Base-by-base conservation (phyloP, 2,888 invertebrate species). In the Protonemura montana region DNA sequence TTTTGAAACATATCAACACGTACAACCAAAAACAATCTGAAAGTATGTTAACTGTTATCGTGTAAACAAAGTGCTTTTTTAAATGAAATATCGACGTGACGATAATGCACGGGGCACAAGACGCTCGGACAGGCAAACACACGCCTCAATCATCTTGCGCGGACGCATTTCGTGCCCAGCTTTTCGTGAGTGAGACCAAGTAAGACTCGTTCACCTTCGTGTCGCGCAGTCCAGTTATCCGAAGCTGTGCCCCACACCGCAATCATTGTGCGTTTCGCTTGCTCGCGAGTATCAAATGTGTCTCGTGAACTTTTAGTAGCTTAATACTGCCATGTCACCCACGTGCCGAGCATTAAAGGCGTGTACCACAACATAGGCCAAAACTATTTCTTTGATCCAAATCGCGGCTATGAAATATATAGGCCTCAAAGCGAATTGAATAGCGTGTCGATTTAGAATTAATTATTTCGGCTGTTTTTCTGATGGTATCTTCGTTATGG, bases 1-100 rank as follows among this genome's bases (percentile, higher is more conserved):
- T 59, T 59, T 59, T 59, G 16, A 59, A 59, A 21, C 21, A 21
- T 59, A 35, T 35, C 21, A 59, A 21, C 59, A 59, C 59, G 59
- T 59, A 59, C 13, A n/a, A 21, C 16, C 59, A 59, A 10, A 10
- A 59, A 59, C 21, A 21, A 21, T 13, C 59, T 59, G 21, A 59
- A 1, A 21, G 59, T 59, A 13, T 41, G 5, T 41, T 7, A 41
- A 5, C 5, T 41, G 16, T 59, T 59, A 59, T 13, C 59, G 59
- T 59, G 59, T 59, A 59, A 59, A 59, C 59, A 59, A 59, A 59
- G 59, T 59, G 59, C 59, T 59, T 59, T 59, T 59, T 59, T 16
- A 59, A 59, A 59, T 59, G 59, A 3, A 59, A 59, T 59, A 13
- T 59, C 59, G 59, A 59, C 21, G 16, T 10, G 2, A 16, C 21